Percentiles rank a stretch among this genome's conserved stretches.
These are phyloP conservation scores for Acanthurus leucopareius DNA, from an alignment of 2,797 vertebrate species.

Conservation along the genomic window DNA sequence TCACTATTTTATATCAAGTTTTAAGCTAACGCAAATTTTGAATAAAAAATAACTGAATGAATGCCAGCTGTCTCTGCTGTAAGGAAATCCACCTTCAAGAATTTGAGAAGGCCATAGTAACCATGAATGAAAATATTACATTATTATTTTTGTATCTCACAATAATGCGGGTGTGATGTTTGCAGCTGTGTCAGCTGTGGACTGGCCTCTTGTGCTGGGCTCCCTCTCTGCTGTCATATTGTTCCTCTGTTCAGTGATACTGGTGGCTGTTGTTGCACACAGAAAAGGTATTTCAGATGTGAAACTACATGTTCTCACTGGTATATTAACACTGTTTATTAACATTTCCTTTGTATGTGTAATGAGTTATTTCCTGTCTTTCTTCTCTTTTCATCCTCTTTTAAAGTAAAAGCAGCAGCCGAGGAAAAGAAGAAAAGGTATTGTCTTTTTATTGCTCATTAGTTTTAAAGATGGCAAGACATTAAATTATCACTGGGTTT, in stretches of 20 bases:
- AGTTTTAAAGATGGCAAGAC: neutral
- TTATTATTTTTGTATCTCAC: neutral
- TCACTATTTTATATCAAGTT: neutral
- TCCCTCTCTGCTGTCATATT: slow-evolving; percentile 77
- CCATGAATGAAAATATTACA: neutral
- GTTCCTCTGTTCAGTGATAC: slow-evolving; percentile 67
- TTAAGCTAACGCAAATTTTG: neutral
- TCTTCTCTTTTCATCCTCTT: neutral
- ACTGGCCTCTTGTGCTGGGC: slow-evolving; percentile 83
- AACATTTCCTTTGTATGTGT: slow-evolving; percentile 1
- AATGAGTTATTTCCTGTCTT: neutral
- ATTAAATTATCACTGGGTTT: neutral
- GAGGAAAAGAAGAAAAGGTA: slow-evolving; percentile 80
- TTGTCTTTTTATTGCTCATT: neutral
- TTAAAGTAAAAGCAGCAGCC: slow-evolving; percentile 69
- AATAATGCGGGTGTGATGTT: slow-evolving; percentile 19
- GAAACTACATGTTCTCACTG: neutral
- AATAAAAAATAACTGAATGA: neutral
- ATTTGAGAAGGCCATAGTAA: neutral
- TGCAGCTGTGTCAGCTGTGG: slow-evolving; percentile 55
- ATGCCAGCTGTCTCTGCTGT: neutral
- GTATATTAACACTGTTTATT: neutral
- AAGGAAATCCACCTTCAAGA: neutral
- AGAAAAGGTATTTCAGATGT: slow-evolving; percentile 71
- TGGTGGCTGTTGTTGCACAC: slow-evolving; percentile 57